These are phyloP conservation scores for Cephus pygmeus DNA, from an alignment of 2,888 invertebrate genomes.

Conservation along the genomic window DNA sequence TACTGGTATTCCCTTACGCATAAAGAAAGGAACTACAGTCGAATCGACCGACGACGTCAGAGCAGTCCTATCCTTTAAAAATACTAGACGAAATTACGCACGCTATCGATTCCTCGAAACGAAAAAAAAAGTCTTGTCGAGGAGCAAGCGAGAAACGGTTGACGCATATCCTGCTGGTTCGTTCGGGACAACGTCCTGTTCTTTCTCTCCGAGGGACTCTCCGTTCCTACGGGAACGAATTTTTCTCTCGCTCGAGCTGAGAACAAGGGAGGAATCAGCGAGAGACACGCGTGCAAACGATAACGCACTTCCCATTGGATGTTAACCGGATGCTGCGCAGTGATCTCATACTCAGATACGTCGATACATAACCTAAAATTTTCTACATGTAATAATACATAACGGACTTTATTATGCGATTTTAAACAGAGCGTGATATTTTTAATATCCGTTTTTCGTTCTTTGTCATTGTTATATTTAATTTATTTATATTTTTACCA, in stretches of 20 bases:
- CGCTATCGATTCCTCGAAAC: background rate
- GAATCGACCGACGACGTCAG: background rate
- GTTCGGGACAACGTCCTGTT: background rate
- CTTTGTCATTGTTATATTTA: background rate
- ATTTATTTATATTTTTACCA: background rate
- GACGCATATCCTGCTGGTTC: background rate
- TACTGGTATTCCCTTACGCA: background rate
- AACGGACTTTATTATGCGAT: background rate
- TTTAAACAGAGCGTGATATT: background rate
- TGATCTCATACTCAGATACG: slow-evolving; percentile 55
- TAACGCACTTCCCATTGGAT: slow-evolving; percentile 63
- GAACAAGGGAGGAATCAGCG: slow-evolving; percentile 9
- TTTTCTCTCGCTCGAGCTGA: slow-evolving; percentile 2
- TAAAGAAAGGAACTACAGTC: background rate
- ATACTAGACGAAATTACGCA: background rate
- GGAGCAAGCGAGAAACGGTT: background rate
- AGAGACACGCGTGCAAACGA: slow-evolving; percentile 47
- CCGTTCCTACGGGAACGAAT: background rate
- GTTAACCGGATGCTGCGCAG: slow-evolving; percentile 49
- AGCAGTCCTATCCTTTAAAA: background rate
- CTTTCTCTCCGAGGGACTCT: background rate
- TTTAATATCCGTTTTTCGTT: slow-evolving; percentile 17
- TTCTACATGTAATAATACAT: background rate
- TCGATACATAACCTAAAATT: slow-evolving; percentile 17
- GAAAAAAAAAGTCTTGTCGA: background rate